Percentiles rank a stretch among this genome's conserved stretches.
Conservation (phyloP, 2,888 invertebrate genomes). For the Drosophila borborema region DNA sequence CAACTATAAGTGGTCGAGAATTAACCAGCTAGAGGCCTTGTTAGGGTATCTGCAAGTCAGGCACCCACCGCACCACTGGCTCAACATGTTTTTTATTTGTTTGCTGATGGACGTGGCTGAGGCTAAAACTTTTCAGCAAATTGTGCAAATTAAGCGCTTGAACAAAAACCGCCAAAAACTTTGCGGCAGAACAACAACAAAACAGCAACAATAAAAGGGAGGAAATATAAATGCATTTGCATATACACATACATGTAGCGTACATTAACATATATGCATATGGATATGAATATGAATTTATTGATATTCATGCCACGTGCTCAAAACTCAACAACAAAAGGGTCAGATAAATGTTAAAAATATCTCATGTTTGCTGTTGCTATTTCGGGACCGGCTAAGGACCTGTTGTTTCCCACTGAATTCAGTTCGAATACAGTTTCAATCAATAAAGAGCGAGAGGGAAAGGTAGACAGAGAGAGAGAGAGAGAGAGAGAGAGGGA, state of each 20-base stretch:
- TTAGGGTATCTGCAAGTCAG: background rate
- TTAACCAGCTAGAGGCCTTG: background rate
- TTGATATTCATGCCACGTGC: constrained; percentile 34
- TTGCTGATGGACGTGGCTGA: constrained; percentile 5
- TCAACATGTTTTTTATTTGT: constrained; percentile 20
- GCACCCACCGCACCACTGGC: background rate
- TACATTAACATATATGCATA: constrained; percentile 1
- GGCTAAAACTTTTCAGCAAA: constrained; percentile 48
- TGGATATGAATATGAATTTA: constrained; percentile 15
- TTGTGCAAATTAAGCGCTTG: constrained; percentile 60
- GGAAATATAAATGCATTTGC: constrained; percentile 35
- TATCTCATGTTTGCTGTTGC: background rate
- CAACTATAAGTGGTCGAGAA: background rate
- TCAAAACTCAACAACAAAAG: constrained; percentile 5
- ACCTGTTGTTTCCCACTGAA: background rate
- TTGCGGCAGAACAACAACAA: constrained; percentile 20
- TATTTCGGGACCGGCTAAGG: background rate
- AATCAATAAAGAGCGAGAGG: background rate
- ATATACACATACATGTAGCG: constrained; percentile 4
- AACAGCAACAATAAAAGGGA: constrained; percentile 19
- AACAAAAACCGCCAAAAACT: constrained; percentile 50
- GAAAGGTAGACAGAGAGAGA: background rate
- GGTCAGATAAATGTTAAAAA: background rate
- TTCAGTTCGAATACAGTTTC: background rate
- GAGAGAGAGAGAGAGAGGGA: background rate